Evolutionary conservation across 2,888 invertebrate genomes (phyloP).

Genomic region (Oxystoma pomonae): DNA sequence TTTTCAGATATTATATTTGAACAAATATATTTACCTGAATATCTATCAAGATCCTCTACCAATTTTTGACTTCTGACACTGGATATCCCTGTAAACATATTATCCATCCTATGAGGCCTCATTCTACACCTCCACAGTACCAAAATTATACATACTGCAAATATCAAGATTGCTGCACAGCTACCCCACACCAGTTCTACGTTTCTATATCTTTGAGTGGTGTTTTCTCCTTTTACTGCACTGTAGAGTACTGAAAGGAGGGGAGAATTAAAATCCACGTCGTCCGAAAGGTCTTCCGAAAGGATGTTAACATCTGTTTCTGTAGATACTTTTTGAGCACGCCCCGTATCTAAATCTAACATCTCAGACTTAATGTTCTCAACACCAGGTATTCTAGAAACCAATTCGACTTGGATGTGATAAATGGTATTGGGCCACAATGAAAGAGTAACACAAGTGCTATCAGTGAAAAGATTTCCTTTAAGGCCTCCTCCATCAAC

Average conservation of each 20-base stretch:
- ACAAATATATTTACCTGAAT: slow-evolving; percentile 30
- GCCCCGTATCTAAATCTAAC: slow-evolving; percentile 61
- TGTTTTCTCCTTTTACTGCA: slow-evolving; percentile 58
- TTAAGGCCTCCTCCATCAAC: slow-evolving; percentile 76
- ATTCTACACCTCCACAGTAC: slow-evolving; percentile 57
- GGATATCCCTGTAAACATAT: slow-evolving; percentile 59
- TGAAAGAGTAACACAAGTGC: slow-evolving; percentile 72
- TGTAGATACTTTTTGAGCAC: slow-evolving; percentile 61
- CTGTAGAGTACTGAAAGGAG: slow-evolving; percentile 60
- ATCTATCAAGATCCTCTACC: slow-evolving; percentile 54
- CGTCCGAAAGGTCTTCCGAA: slow-evolving; percentile 44
- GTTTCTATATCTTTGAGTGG: slow-evolving; percentile 53
- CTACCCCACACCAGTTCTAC: slow-evolving; percentile 58
- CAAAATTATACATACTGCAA: slow-evolving; percentile 52
- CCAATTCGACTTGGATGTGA: slow-evolving; percentile 72
- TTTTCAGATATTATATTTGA: too few relatives aligned
- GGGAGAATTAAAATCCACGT: slow-evolving; percentile 50
- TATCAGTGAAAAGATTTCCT: slow-evolving; percentile 78
- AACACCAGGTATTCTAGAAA: slow-evolving; percentile 58
- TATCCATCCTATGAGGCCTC: slow-evolving; percentile 52
- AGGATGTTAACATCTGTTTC: slow-evolving; percentile 58
- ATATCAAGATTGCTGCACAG: slow-evolving; percentile 52
- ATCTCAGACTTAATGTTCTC: slow-evolving; percentile 62
- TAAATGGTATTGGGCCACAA: slow-evolving; percentile 78
- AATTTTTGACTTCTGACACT: slow-evolving; percentile 58